phyloP scores from a whole-genome alignment of 2,797 vertebrate genomes.

The Acipenser ruthenus region DNA sequence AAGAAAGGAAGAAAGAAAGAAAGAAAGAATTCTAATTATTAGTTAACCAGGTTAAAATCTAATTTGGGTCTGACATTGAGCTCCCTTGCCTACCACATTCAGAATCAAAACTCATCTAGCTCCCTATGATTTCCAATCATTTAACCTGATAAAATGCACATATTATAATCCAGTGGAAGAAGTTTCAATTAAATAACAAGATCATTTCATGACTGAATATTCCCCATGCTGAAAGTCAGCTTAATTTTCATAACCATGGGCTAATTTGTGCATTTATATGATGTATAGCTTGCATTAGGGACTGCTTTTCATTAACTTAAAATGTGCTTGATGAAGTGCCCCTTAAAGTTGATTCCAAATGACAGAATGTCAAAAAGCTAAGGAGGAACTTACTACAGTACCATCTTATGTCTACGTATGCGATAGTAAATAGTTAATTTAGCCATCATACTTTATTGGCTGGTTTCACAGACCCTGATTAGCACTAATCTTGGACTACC shows the following conservation, averaged over 20 bases:
- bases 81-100: background rate
- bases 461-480: too few species aligned
- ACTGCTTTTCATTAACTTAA: background rate
- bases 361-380: too few species aligned
- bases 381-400: too few species aligned
- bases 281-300: background rate
- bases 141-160: constrained; percentile 1
- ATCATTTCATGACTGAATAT: constrained; percentile 4
- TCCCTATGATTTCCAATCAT: constrained; percentile 2
- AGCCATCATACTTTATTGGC: too few species aligned
- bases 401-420: too few species aligned
- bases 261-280: background rate
- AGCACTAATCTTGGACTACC: too few species aligned
- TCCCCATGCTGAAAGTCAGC: constrained; percentile 2
- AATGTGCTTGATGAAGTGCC: background rate
- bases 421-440: too few species aligned
- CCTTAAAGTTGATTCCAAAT: too few species aligned
- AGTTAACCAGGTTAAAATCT: constrained; percentile 5
- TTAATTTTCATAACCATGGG: background rate
- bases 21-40: background rate
- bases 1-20: background rate
- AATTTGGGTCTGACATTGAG: constrained; percentile 3
- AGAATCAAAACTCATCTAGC: constrained; percentile 1
- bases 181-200: background rate
- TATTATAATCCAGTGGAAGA: constrained; percentile 1